These are phyloP conservation scores for Lepilemur ruficaudatus DNA, from an alignment of 2,797 vertebrate species.

Conservation along the genomic window DNA sequence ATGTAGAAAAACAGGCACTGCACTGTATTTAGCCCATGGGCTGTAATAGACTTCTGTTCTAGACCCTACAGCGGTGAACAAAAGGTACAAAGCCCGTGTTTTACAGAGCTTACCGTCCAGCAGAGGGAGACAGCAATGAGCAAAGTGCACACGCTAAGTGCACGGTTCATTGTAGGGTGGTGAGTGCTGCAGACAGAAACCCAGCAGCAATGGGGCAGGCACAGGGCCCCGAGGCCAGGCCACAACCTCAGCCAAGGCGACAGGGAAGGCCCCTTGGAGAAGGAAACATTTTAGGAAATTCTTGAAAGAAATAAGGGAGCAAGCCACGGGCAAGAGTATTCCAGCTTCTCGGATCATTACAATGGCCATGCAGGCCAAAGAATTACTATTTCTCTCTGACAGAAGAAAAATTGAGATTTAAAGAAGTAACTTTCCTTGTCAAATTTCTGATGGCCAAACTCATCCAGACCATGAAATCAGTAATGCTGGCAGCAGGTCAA, in stretches of 20 bases:
- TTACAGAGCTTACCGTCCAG: fast-evolving
- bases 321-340: neutral
- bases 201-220: too few species aligned
- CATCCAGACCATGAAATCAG: neutral
- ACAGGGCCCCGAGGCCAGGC: fast-evolving
- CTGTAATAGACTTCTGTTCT: neutral
- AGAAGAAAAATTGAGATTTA: neutral
- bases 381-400: neutral
- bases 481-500: neutral
- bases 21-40: neutral
- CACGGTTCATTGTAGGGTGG: fast-evolving
- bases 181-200: fast-evolving
- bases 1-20: neutral
- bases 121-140: fast-evolving
- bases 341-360: neutral
- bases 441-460: neutral
- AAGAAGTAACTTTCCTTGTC: neutral
- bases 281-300: neutral
- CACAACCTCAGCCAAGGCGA: neutral
- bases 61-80: neutral
- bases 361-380: neutral
- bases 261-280: neutral
- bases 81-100: neutral
- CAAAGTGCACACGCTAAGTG: fast-evolving
- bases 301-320: neutral